phyloP scores from a whole-genome alignment of 2,888 invertebrate genomes.

The Anthrax anthrax region DNA sequence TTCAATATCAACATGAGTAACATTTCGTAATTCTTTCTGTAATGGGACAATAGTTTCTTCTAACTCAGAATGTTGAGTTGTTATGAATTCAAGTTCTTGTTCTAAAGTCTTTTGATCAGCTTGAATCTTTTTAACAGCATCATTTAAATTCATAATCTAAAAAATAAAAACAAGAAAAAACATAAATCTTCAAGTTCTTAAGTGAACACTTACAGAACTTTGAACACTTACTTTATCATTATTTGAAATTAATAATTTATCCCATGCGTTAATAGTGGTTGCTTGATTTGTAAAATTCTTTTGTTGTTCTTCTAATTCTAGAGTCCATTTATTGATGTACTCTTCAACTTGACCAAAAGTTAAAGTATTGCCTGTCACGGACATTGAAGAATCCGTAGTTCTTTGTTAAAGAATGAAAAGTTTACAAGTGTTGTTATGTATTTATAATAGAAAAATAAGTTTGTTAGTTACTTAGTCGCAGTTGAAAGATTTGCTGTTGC shows the following conservation, averaged over 20 bases:
- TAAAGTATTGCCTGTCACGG: slow-evolving; percentile 40
- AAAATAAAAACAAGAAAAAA: slow-evolving; percentile 29
- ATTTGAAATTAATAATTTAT: slow-evolving; percentile 73
- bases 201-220: too few species aligned
- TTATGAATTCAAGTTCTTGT: slow-evolving; percentile 84
- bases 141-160: slow-evolving; percentile 65
- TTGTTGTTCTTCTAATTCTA: slow-evolving; percentile 85
- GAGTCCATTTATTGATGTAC: slow-evolving; percentile 84
- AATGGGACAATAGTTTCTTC: slow-evolving; percentile 75
- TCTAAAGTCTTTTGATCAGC: slow-evolving; percentile 79
- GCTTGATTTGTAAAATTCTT: slow-evolving; percentile 87
- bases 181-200: slow-evolving; percentile 1
- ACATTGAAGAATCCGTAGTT: slow-evolving; percentile 28
- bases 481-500: too few species aligned
- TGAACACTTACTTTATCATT: slow-evolving; percentile 69
- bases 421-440: too few species aligned
- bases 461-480: too few species aligned
- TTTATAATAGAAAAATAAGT: too few species aligned
- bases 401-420: not conserved
- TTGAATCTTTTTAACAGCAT: slow-evolving; percentile 76
- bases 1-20: slow-evolving; percentile 67
- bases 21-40: slow-evolving; percentile 60
- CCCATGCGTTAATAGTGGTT: slow-evolving; percentile 92
- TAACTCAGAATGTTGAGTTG: slow-evolving; percentile 83
- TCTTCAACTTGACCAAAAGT: slow-evolving; percentile 81